A percentile compares a stretch with the other conserved stretches of the same genome.
These are phyloP conservation scores for Enteromius argenteus DNA, from an alignment of 2,797 vertebrate species.

Conservation along the genomic window DNA sequence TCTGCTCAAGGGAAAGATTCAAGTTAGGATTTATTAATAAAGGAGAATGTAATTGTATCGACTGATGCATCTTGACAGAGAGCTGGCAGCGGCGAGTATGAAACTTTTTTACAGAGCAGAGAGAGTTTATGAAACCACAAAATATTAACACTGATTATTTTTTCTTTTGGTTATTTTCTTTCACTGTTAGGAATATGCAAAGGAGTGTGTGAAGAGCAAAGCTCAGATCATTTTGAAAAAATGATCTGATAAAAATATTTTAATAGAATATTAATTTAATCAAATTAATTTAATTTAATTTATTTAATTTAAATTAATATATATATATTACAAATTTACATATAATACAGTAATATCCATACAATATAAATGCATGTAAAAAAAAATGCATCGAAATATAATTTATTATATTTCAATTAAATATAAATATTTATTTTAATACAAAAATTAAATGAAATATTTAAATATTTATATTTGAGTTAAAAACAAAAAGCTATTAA, in stretches of 20 bases:
- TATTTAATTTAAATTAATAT: too few relatives aligned
- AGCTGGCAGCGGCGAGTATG: background rate
- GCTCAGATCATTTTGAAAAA: background rate
- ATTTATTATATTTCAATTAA: too few relatives aligned
- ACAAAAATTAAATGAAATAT: too few relatives aligned
- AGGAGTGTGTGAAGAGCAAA: background rate
- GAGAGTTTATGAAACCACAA: background rate
- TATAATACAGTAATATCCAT: too few relatives aligned
- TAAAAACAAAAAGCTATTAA: too few relatives aligned
- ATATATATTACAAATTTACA: too few relatives aligned
- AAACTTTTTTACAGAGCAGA: background rate
- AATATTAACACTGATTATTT: background rate
- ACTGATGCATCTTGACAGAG: background rate
- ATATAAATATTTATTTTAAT: too few relatives aligned
- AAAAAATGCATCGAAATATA: too few relatives aligned
- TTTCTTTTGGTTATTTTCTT: background rate
- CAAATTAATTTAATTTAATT: too few relatives aligned
- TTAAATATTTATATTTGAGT: background rate
- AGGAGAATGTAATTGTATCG: background rate
- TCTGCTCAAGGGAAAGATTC: slow-evolving; percentile 5
- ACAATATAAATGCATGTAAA: too few relatives aligned
- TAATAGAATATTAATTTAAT: background rate
- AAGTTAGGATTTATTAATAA: slow-evolving; percentile 43
- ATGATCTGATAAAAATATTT: background rate
- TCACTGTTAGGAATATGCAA: background rate